Evolutionary conservation across 2,797 vertebrate species (phyloP).

Genomic region (Epinephelus malabaricus): DNA sequence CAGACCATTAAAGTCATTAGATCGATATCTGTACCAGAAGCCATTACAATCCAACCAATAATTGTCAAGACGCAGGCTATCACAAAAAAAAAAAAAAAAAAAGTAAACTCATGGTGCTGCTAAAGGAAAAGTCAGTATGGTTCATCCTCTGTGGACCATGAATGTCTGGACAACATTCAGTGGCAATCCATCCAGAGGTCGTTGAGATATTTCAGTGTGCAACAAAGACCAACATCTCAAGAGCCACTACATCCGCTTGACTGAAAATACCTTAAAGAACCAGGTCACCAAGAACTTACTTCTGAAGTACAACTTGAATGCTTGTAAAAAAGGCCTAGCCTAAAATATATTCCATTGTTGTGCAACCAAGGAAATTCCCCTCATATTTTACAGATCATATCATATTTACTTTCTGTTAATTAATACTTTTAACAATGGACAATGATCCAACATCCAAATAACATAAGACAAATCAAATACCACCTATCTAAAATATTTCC

Average conservation of each 20-base stretch:
- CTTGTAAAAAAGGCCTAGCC: no score
- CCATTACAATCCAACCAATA: no score
- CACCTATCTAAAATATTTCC: neutral
- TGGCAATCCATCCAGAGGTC: no score
- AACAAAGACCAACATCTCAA: neutral
- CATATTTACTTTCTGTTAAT: neutral
- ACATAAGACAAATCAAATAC: slow-evolving; percentile 1
- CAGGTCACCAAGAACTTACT: neutral
- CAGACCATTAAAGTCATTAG: no score
- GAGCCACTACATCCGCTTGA: neutral
- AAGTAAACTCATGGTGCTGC: no score
- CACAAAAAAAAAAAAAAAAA: no score
- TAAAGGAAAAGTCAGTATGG: no score
- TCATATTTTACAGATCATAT: slow-evolving; percentile 11
- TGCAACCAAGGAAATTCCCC: neutral
- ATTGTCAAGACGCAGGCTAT: no score
- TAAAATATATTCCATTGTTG: neutral
- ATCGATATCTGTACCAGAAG: no score
- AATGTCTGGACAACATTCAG: neutral
- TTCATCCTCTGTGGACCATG: no score
- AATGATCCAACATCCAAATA: neutral
- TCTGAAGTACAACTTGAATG: neutral
- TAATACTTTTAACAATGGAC: neutral
- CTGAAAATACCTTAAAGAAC: neutral
- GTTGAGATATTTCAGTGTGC: neutral